Evolutionary conservation across 92 coral and sea anemone genomes (phyloP).

Genomic region (Phenganax subtilis): DNA sequence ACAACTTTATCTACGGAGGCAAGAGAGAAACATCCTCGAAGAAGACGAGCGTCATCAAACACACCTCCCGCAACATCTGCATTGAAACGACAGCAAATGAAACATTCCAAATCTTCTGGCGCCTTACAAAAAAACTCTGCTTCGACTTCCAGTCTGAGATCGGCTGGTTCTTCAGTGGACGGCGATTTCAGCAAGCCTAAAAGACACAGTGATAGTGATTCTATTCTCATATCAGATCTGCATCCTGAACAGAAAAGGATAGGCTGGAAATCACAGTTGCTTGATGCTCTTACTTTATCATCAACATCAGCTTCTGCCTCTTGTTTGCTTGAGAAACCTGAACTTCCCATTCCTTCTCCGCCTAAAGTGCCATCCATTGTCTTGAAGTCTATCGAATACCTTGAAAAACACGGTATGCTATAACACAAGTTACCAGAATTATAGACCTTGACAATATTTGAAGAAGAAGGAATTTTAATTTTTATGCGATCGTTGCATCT

Average conservation of each 20-base stretch:
- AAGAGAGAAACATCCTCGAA: slow-evolving; percentile 24
- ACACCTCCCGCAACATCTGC: slow-evolving; percentile 26
- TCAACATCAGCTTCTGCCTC: slow-evolving; percentile 95
- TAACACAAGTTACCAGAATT: not conserved
- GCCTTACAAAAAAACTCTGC: slow-evolving; percentile 3
- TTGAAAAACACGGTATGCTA: slow-evolving; percentile 76
- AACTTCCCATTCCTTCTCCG: slow-evolving; percentile 56
- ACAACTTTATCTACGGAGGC: slow-evolving; percentile 25
- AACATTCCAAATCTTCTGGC: slow-evolving; percentile 2
- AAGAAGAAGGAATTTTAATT: no score
- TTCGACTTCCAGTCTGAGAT: slow-evolving; percentile 20
- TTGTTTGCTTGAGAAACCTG: slow-evolving; percentile 74
- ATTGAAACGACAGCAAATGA: slow-evolving; percentile 25
- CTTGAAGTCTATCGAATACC: slow-evolving; percentile 73
- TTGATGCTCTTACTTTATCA: slow-evolving; percentile 84
- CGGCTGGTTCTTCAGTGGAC: slow-evolving; percentile 27
- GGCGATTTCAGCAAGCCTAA: slow-evolving; percentile 23
- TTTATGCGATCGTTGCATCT: no score
- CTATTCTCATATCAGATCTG: slow-evolving; percentile 23
- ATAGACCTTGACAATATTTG: not conserved
- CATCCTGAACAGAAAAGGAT: not conserved
- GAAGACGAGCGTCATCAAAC: slow-evolving; percentile 33
- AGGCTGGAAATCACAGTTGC: slow-evolving; percentile 76
- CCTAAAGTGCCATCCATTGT: slow-evolving; percentile 92
- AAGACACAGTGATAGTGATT: slow-evolving; percentile 40